phyloP scores from a whole-genome alignment of 2,113 vertebrate species.

The Phrynosoma blainvillii region DNA sequence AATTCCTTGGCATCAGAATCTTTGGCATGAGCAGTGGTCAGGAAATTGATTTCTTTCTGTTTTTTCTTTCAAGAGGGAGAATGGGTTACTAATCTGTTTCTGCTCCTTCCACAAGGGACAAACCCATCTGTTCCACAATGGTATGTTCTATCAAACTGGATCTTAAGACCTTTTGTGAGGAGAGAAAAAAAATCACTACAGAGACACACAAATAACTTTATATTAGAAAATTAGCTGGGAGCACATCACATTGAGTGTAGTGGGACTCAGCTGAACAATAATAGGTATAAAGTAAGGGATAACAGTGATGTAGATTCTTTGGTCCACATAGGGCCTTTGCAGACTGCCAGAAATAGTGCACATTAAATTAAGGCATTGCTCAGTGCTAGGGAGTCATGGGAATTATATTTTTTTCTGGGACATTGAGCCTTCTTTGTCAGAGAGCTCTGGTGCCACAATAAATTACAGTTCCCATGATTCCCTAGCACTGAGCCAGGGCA shows the following conservation, averaged over 20 bases:
- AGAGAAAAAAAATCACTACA: slow-evolving; percentile 12
- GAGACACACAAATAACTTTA: slow-evolving; percentile 18
- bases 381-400: too few species aligned
- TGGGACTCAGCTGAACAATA: too few species aligned
- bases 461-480: too few species aligned
- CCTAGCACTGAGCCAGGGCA: too few species aligned
- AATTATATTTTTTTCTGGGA: too few species aligned
- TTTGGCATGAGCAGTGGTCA: slow-evolving; percentile 40
- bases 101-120: slow-evolving; percentile 42
- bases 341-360: too few species aligned
- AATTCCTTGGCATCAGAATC: slow-evolving; percentile 58
- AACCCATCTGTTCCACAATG: slow-evolving; percentile 44
- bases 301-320: too few species aligned
- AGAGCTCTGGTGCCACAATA: too few species aligned
- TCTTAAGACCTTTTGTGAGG: slow-evolving; percentile 28
- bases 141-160: neutral
- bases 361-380: too few species aligned
- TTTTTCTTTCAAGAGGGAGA: slow-evolving; percentile 30
- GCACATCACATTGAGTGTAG: neutral
- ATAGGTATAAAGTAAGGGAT: too few species aligned
- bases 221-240: slow-evolving; percentile 2
- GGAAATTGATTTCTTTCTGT: slow-evolving; percentile 18
- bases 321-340: too few species aligned
- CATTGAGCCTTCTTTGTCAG: too few species aligned
- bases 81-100: slow-evolving; percentile 50